A percentile compares a stretch with the other conserved stretches of the same genome.
Evolutionary conservation across 2,888 invertebrate genomes (phyloP).

Genomic region (Cantharis rufa): DNA sequence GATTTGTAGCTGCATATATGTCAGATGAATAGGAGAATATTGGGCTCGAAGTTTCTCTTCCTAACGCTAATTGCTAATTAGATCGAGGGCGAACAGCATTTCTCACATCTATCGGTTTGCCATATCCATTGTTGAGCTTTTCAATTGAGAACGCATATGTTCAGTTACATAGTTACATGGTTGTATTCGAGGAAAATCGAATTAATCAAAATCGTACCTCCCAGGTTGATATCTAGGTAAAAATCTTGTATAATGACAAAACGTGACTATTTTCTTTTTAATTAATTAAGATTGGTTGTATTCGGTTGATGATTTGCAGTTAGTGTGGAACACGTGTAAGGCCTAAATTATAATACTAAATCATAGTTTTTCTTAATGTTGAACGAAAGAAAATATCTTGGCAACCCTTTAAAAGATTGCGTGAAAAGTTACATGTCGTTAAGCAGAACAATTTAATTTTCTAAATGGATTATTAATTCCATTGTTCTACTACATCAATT

Average conservation of each 20-base stretch:
- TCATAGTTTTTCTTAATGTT: no score
- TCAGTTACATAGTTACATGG: background rate
- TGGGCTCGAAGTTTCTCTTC: conserved; percentile 10
- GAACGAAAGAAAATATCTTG: background rate
- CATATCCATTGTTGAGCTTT: background rate
- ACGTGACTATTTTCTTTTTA: no score
- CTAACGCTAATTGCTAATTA: conserved; percentile 20
- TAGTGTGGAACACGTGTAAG: no score
- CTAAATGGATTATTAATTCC: background rate
- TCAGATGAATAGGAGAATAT: conserved; percentile 21
- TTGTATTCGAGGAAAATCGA: background rate
- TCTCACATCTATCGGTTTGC: background rate
- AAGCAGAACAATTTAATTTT: background rate
- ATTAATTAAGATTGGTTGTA: no score
- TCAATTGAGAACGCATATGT: background rate
- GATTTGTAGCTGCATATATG: conserved; percentile 20
- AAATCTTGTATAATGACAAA: background rate
- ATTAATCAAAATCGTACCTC: background rate
- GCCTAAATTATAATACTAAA: no score
- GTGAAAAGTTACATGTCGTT: background rate
- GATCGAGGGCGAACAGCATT: conserved; percentile 5
- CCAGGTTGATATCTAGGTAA: background rate
- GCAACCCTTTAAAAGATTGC: background rate
- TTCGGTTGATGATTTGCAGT: no score
- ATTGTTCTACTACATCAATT: background rate